A percentile compares a stretch with the other conserved stretches of the same genome.
Evolutionary conservation across 2,888 invertebrate species (phyloP).

Genomic region (Troilus luridus): DNA sequence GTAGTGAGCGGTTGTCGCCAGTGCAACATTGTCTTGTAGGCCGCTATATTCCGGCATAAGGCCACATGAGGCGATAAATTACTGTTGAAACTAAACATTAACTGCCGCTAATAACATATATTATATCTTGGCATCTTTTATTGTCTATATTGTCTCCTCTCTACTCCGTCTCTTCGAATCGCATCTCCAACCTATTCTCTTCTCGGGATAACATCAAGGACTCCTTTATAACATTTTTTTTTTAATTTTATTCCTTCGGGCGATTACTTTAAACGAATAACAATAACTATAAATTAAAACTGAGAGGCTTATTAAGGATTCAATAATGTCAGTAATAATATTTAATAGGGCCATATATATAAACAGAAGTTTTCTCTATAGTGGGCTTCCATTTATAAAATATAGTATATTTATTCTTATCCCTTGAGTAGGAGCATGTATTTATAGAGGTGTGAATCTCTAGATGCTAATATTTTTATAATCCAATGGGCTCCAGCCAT

Average conservation of each 20-base stretch:
- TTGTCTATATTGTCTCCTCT: slow-evolving; percentile 44
- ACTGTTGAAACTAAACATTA: slow-evolving; percentile 52
- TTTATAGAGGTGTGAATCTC: not conserved
- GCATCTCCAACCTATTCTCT: not conserved
- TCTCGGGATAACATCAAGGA: not conserved
- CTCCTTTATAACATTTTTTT: not conserved
- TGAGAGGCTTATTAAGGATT: slow-evolving; percentile 44
- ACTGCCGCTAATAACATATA: slow-evolving; percentile 54
- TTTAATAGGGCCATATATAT: slow-evolving; percentile 51
- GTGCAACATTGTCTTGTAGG: not conserved
- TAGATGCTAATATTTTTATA: not conserved
- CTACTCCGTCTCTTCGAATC: not conserved
- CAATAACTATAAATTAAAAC: slow-evolving; percentile 53
- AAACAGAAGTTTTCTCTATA: slow-evolving; percentile 38
- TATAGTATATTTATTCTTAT: slow-evolving; percentile 5
- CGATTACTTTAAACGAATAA: slow-evolving; percentile 50
- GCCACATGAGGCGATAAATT: slow-evolving; percentile 28
- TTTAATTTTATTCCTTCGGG: not conserved
- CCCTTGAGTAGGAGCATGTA: not conserved
- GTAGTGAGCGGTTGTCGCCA: not conserved
- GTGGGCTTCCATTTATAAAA: not conserved
- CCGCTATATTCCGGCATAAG: not conserved
- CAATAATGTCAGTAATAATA: slow-evolving; percentile 50
- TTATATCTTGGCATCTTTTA: slow-evolving; percentile 57
- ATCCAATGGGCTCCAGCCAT: not conserved